Evolutionary conservation across 2,113 vertebrate species (phyloP).

Genomic region (Isurus oxyrinchus): DNA sequence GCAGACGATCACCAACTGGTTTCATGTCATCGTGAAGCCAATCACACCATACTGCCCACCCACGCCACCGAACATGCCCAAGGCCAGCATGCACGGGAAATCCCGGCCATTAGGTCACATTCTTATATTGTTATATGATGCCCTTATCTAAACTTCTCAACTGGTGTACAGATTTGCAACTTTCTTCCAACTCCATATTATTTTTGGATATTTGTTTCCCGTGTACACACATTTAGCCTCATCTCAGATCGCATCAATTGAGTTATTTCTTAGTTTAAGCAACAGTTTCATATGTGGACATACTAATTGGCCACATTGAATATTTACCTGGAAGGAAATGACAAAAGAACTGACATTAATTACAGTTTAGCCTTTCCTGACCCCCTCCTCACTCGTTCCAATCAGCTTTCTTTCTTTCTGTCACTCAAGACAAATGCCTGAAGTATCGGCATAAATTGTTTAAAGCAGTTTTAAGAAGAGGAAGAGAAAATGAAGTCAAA

Average conservation of each 20-base stretch:
- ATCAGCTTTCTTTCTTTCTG: constrained; percentile 64
- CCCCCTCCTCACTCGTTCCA: constrained; percentile 59
- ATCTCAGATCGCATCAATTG: not conserved
- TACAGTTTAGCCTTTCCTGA: constrained; percentile 45
- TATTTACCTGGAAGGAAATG: constrained; percentile 36
- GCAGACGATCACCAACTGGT: too few relatives aligned
- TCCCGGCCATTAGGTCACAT: not conserved
- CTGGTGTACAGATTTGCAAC: not conserved
- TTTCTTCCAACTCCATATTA: not conserved
- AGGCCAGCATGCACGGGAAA: too few relatives aligned
- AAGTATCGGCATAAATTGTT: constrained; percentile 75
- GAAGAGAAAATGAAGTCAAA: constrained; percentile 72
- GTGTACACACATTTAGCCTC: not conserved
- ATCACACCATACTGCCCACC: too few relatives aligned
- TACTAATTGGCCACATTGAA: constrained; percentile 28
- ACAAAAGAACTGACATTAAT: constrained; percentile 37
- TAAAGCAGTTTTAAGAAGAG: constrained; percentile 82
- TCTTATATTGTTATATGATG: not conserved
- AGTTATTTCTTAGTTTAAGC: not conserved
- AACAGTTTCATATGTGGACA: not conserved
- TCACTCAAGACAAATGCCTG: constrained; percentile 75
- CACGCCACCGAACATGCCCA: too few relatives aligned
- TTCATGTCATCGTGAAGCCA: too few relatives aligned
- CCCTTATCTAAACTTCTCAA: not conserved
- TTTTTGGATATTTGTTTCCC: not conserved